Conservation (phyloP, 2,113 vertebrate species). For the Tauraco erythrolophus region DNA sequence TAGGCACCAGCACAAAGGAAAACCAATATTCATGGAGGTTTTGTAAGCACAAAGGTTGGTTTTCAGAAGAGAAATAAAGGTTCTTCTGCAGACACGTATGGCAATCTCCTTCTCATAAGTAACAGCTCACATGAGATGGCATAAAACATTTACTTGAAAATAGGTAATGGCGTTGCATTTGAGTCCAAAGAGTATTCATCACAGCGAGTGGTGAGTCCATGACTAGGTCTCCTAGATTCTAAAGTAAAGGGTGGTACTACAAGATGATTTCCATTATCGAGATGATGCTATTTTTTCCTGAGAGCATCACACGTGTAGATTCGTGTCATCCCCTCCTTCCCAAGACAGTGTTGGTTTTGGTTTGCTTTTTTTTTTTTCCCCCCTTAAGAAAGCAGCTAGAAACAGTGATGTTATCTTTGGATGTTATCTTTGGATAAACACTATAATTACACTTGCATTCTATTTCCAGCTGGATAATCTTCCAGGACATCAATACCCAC, state of each 20-base stretch:
- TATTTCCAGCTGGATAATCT: conserved; percentile 63
- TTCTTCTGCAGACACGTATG: not conserved
- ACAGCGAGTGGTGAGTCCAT: not conserved
- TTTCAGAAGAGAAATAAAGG: not conserved
- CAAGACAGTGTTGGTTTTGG: not conserved
- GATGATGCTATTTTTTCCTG: fast-evolving
- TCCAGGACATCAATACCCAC: conserved; percentile 47
- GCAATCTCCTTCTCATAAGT: not conserved
- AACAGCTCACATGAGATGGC: not conserved
- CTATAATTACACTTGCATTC: too few relatives aligned
- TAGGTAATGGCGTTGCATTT: not conserved
- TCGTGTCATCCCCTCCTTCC: too few relatives aligned
- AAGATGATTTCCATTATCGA: not conserved
- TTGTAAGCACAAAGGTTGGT: not conserved
- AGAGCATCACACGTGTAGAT: not conserved
- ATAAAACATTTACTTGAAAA: not conserved
- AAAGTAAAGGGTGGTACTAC: not conserved
- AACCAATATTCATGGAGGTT: not conserved
- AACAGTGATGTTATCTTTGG: not conserved
- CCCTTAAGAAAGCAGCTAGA: not conserved
- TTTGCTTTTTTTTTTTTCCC: too few relatives aligned
- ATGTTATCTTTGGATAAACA: conserved; percentile 2
- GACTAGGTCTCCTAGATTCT: not conserved
- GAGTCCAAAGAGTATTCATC: not conserved
- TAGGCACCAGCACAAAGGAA: not conserved